A percentile compares a stretch with the other conserved stretches of the same genome.
Evolutionary conservation across 1,140 invertebrate genomes (phyloP).

Genomic region (Luehdorfia chinensis): DNA sequence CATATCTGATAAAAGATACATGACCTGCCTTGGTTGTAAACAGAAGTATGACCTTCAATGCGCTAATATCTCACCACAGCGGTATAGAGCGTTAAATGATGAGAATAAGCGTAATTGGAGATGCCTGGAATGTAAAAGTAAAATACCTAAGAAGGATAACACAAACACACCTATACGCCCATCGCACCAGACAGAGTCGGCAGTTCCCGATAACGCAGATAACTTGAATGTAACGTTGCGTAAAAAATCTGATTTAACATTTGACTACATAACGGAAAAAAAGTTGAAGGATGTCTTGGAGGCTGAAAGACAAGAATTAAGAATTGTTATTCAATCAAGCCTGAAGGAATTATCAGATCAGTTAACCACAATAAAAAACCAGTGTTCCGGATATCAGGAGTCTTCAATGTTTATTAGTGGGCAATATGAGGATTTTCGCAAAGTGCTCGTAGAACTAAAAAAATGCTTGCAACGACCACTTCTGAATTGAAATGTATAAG

Average conservation of each 20-base stretch:
- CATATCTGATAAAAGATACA: not conserved
- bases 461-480: not conserved
- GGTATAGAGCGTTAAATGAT: not conserved
- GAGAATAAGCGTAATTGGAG: conserved; percentile 20
- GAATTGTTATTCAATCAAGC: not conserved
- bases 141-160: conserved; percentile 23
- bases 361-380: not conserved
- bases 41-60: conserved; percentile 19
- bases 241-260: not conserved
- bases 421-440: not conserved
- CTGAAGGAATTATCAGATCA: not conserved
- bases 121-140: conserved; percentile 21
- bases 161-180: conserved; percentile 21
- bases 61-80: conserved; percentile 16
- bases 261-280: not conserved
- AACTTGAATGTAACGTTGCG: conserved; percentile 3
- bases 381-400: no score
- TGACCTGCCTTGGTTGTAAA: conserved; percentile 14
- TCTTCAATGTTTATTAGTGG: no score
- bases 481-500: conserved; percentile 3
- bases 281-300: not conserved
- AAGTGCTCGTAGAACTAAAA: not conserved
- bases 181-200: not conserved
- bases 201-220: not conserved
- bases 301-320: not conserved